Evolutionary conservation across 2,113 vertebrate species (phyloP).

Genomic region (Ciconia maguari): DNA sequence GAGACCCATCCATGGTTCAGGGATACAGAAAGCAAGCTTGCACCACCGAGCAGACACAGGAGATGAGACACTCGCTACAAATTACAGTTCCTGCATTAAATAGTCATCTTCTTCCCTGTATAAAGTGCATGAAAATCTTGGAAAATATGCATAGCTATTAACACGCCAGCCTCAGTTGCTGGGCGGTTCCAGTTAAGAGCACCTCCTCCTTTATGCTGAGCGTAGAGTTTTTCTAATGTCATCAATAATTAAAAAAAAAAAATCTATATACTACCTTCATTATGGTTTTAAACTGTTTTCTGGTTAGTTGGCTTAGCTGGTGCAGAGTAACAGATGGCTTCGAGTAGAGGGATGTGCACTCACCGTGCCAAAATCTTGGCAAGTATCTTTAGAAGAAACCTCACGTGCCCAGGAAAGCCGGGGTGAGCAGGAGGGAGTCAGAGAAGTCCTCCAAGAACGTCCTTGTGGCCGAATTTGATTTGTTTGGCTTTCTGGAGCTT

Average conservation of each 20-base stretch:
- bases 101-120: background rate
- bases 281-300: background rate
- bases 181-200: background rate
- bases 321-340: background rate
- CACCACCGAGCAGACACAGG: background rate
- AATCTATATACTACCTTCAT: background rate
- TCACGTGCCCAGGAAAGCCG: background rate
- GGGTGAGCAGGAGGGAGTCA: background rate
- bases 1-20: background rate
- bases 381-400: background rate
- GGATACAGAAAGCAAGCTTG: background rate
- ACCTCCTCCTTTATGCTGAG: background rate
- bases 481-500: background rate
- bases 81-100: background rate
- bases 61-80: background rate
- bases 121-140: conserved; percentile 63
- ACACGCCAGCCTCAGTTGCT: background rate
- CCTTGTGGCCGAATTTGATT: rapidly evolving
- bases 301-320: background rate
- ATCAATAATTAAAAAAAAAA: background rate
- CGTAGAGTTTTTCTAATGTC: background rate
- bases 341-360: background rate
- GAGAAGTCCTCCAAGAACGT: background rate
- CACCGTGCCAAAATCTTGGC: background rate
- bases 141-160: conserved; percentile 36